Percentiles rank a stretch among this genome's conserved stretches.
phyloP scores from a whole-genome alignment of 2,113 vertebrate genomes.

The Lophura nycthemera region DNA sequence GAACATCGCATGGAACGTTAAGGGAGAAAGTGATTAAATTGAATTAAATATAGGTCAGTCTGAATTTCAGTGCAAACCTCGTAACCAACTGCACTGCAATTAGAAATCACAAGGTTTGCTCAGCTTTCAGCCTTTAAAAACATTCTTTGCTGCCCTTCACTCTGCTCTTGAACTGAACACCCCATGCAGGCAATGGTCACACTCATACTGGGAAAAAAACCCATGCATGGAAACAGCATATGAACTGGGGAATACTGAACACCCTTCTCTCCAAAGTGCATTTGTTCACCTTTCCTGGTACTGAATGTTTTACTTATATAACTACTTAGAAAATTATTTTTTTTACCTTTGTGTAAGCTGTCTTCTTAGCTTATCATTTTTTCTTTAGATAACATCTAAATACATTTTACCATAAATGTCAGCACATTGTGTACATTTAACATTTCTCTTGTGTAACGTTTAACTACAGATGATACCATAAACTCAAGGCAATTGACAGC shows the following conservation, averaged over 20 bases:
- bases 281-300: background rate
- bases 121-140: background rate
- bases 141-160: background rate
- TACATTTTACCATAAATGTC: background rate
- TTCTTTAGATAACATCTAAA: background rate
- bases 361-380: background rate
- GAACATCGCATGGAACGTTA: slow-evolving; percentile 19
- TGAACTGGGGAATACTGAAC: background rate
- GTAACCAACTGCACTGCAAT: background rate
- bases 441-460: background rate
- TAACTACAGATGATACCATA: background rate
- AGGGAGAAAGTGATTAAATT: slow-evolving; percentile 11
- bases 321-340: background rate
- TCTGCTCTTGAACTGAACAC: too few relatives aligned
- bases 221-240: background rate
- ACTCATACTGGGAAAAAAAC: too few relatives aligned
- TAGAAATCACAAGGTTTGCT: background rate
- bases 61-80: slow-evolving; percentile 12
- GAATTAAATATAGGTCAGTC: background rate
- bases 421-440: background rate
- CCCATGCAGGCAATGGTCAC: too few relatives aligned
- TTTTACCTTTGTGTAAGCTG: background rate
- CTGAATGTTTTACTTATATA: background rate
- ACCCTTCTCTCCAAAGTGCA: background rate
- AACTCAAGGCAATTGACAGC: background rate